phyloP scores from a whole-genome alignment of 2,113 vertebrate species.

The Prionailurus bengalensis region DNA sequence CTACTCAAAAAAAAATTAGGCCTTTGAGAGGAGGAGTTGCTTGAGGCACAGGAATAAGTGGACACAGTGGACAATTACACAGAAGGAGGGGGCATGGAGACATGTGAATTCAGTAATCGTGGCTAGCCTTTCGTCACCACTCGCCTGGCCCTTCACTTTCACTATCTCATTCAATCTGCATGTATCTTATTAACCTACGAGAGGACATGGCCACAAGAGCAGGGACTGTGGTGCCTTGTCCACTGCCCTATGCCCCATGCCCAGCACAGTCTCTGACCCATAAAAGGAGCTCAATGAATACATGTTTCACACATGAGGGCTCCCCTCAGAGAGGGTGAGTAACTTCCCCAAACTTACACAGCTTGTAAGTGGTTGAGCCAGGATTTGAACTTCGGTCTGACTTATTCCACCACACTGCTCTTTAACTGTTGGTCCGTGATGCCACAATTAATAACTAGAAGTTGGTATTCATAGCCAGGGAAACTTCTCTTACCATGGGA shows the following conservation, averaged over 20 bases:
- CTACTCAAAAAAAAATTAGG: neutral
- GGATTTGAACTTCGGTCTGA: neutral
- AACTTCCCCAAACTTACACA: neutral
- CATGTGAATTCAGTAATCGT: fast-evolving
- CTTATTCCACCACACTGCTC: neutral
- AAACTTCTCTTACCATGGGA: neutral
- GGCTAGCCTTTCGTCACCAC: no score
- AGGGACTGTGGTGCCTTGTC: neutral
- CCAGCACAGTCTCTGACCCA: neutral
- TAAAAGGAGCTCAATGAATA: neutral
- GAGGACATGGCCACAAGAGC: neutral
- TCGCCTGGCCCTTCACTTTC: neutral
- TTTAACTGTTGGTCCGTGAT: neutral
- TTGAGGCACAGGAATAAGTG: neutral
- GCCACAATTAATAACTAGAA: neutral
- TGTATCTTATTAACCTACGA: neutral
- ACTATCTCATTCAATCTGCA: neutral
- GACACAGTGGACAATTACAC: neutral
- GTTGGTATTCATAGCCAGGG: neutral
- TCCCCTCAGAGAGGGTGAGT: neutral
- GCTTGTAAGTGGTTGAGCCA: neutral
- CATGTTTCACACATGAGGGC: neutral
- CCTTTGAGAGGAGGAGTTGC: neutral
- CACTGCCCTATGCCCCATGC: neutral
- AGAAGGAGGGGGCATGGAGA: neutral